A percentile compares a stretch with the other conserved stretches of the same genome.
phyloP scores from a whole-genome alignment of 1,140 invertebrate species.

The Paracyclopina nana region DNA sequence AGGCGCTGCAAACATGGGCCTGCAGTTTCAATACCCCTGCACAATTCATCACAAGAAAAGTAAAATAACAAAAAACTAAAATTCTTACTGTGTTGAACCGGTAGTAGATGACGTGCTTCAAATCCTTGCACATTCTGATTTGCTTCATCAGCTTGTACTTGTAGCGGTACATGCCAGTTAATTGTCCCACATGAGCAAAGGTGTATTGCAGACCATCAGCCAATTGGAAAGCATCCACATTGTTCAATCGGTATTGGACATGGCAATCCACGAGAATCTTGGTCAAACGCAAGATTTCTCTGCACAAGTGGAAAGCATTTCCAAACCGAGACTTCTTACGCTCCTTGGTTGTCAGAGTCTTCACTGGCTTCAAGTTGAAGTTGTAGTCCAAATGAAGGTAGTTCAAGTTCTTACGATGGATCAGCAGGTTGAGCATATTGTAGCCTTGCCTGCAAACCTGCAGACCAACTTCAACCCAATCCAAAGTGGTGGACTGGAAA shows the following conservation, averaged over 20 bases:
- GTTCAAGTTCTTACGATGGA: constrained; percentile 98
- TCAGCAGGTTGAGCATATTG: constrained; percentile 97
- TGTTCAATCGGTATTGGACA: constrained; percentile 96
- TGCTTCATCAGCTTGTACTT: constrained; percentile 99
- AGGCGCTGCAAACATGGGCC: background rate
- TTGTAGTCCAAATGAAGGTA: constrained; percentile 99
- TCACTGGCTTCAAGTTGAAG: constrained; percentile 98
- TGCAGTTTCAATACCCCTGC: constrained; percentile 1
- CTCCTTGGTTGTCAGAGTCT: constrained; percentile 96
- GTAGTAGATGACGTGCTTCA: constrained; percentile 98
- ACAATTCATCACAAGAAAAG: background rate
- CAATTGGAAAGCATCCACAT: constrained; percentile 96
- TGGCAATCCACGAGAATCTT: constrained; percentile 97
- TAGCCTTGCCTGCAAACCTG: constrained; percentile 94
- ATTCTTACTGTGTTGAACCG: constrained; percentile 84
- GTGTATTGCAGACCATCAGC: constrained; percentile 98
- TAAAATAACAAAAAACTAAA: background rate
- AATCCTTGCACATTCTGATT: constrained; percentile 98
- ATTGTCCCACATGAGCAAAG: constrained; percentile 95
- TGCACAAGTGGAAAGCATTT: constrained; percentile 97
- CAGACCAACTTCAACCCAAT: constrained; percentile 97
- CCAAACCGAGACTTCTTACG: constrained; percentile 98
- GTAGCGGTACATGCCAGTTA: constrained; percentile 99
- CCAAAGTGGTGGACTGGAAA: constrained; percentile 96
- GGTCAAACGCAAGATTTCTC: constrained; percentile 90